These are phyloP conservation scores for Cantharis lateralis DNA, from an alignment of 2,888 invertebrate genomes.

Conservation along the genomic window DNA sequence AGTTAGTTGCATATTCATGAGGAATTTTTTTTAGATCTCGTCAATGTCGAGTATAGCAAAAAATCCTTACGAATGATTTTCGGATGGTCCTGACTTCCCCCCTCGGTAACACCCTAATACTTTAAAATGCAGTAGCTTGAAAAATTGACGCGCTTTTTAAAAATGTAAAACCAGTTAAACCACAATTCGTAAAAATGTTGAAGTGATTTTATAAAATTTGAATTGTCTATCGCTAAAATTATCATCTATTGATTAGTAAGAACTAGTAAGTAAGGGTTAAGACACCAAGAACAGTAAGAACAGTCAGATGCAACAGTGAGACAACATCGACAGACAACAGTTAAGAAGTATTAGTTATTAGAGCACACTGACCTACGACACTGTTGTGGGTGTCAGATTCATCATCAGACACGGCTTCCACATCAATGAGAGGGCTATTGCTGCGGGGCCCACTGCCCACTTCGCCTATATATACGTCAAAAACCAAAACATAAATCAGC, in stretches of 20 bases:
- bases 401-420: constrained; percentile 67
- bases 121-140: background rate
- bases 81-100: too few species aligned
- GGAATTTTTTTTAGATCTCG: too few species aligned
- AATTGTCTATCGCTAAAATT: background rate
- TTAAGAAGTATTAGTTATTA: constrained; percentile 34
- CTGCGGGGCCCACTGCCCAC: constrained; percentile 64
- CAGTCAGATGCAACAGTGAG: constrained; percentile 47
- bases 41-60: too few species aligned
- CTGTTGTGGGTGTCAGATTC: constrained; percentile 57
- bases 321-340: constrained; percentile 56
- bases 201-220: background rate
- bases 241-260: constrained; percentile 21
- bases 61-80: too few species aligned
- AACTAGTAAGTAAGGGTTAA: constrained; percentile 34
- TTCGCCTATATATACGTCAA: constrained; percentile 61
- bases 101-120: too few species aligned
- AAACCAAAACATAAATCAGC: constrained; percentile 33
- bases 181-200: background rate
- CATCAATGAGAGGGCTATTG: constrained; percentile 69
- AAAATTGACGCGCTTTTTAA: background rate
- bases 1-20: too few species aligned
- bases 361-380: constrained; percentile 65
- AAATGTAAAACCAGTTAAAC: background rate
- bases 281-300: constrained; percentile 42